Percentiles rank a stretch among this genome's conserved stretches.
Conservation (phyloP, 2,888 invertebrate species). For the Hecatera dysodea region DNA sequence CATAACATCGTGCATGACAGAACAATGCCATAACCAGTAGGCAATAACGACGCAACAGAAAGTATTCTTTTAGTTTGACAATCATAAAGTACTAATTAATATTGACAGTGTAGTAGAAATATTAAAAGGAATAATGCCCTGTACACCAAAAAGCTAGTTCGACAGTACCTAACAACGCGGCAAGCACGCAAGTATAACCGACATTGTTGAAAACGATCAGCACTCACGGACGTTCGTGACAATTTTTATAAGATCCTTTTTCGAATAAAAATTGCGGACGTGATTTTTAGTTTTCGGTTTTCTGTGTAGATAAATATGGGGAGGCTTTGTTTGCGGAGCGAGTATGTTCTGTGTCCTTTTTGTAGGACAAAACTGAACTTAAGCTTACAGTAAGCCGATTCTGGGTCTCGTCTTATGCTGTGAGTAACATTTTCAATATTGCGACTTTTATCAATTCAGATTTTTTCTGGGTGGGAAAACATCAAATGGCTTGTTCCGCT, state of each 20-base stretch:
- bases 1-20: no score
- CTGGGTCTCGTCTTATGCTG: not conserved
- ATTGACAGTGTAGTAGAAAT: not conserved
- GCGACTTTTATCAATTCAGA: not conserved
- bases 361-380: slow-evolving; percentile 21
- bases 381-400: slow-evolving; percentile 33
- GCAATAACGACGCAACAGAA: no score
- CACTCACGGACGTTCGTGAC: slow-evolving; percentile 54
- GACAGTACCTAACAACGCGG: slow-evolving; percentile 19
- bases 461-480: no score
- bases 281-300: slow-evolving; percentile 42
- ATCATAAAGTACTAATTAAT: not conserved
- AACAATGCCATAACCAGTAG: no score
- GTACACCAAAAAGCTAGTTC: slow-evolving; percentile 1
- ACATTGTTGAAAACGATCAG: slow-evolving; percentile 58
- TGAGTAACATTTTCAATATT: slow-evolving; percentile 23
- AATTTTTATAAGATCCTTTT: slow-evolving; percentile 52
- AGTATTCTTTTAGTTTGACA: no score
- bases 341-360: slow-evolving; percentile 28
- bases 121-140: not conserved
- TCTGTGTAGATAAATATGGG: slow-evolving; percentile 16
- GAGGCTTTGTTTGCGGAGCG: slow-evolving; percentile 25
- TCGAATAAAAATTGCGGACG: slow-evolving; percentile 40
- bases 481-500: no score
- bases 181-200: slow-evolving; percentile 39